Percentiles rank a stretch among this genome's conserved stretches.
phyloP scores from a whole-genome alignment of 2,797 vertebrate species.

The Megalops cyprinoides region DNA sequence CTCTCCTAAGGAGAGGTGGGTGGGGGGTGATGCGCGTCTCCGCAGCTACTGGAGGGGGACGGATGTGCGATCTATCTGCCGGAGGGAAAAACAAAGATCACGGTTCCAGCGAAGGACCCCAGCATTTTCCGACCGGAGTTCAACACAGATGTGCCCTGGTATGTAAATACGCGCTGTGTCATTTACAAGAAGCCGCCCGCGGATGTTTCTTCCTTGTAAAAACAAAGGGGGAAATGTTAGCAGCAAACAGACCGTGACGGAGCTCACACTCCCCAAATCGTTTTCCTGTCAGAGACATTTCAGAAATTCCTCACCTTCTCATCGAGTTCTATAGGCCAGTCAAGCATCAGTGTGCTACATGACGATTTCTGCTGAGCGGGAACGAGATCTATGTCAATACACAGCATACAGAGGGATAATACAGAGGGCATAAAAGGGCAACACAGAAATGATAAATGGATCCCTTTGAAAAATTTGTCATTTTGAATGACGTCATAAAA shows the following conservation, averaged over 20 bases:
- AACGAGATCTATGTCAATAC: not conserved
- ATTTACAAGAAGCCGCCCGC: no score
- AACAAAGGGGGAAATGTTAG: not conserved
- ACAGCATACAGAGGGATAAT: not conserved
- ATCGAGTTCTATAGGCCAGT: not conserved
- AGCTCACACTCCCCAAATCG: no score
- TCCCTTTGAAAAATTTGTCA: no score
- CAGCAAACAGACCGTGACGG: not conserved
- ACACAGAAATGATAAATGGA: not conserved
- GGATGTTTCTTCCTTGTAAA: not conserved
- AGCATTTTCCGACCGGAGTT: no score
- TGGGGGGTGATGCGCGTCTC: slow-evolving; percentile 29
- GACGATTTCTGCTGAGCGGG: not conserved
- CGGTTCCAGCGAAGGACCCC: no score
- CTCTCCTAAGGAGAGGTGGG: slow-evolving; percentile 43
- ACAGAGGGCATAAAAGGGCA: not conserved
- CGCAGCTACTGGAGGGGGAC: slow-evolving; percentile 27
- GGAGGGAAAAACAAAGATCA: slow-evolving; percentile 29
- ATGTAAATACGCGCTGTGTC: no score
- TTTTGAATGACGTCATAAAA: no score
- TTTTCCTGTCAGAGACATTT: no score
- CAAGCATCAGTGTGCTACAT: not conserved
- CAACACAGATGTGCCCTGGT: no score
- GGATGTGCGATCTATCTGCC: no score
- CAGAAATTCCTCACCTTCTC: not conserved